Conservation (phyloP, 2,113 vertebrate species). For the Ochotona princeps region DNA sequence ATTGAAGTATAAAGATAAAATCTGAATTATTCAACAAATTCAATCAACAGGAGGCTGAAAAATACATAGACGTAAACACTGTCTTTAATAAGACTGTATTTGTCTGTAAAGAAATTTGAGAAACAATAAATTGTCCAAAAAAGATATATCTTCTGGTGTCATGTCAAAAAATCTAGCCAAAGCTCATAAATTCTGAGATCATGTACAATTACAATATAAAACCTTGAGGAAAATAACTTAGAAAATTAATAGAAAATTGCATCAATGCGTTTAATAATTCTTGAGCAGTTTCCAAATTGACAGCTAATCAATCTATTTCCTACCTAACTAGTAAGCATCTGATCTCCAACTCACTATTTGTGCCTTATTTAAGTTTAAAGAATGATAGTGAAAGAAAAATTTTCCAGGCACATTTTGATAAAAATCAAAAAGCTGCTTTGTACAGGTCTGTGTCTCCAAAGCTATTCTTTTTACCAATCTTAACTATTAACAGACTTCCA, state of each 20-base stretch:
- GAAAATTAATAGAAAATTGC: not conserved
- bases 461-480: conserved; percentile 21
- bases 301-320: conserved; percentile 40
- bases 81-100: not conserved
- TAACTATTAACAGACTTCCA: not conserved
- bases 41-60: not conserved
- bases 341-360: conserved; percentile 39
- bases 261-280: not conserved
- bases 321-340: not conserved
- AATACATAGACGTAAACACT: not conserved
- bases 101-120: not conserved
- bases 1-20: not conserved
- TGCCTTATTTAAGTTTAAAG: conserved; percentile 21
- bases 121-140: not conserved
- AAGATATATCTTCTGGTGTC: accelerated
- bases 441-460: conserved; percentile 12
- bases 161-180: not conserved
- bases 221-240: not conserved
- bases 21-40: not conserved
- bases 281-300: conserved; percentile 9
- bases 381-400: conserved; percentile 71
- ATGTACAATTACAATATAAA: not conserved
- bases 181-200: conserved; percentile 22
- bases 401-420: conserved; percentile 66
- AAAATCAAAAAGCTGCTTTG: conserved; percentile 67